Percentiles rank a stretch among this genome's conserved stretches.
Evolutionary conservation across 2,113 vertebrate genomes (phyloP).

Genomic region (Mungos mungo): DNA sequence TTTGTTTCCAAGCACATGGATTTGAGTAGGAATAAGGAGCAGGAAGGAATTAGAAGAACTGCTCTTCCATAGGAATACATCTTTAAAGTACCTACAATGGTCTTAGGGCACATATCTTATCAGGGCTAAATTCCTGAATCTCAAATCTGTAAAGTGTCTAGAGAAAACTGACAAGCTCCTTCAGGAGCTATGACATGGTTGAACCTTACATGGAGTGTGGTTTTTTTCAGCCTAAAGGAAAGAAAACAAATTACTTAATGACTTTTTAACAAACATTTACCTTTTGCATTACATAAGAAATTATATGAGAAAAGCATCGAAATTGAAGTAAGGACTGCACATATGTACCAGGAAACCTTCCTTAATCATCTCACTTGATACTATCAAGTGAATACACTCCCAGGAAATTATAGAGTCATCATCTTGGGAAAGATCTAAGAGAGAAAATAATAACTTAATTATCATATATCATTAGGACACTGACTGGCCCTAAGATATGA

Average conservation of each 20-base stretch:
- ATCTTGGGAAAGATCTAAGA: not conserved
- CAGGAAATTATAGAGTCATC: not conserved
- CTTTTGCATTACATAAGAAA: not conserved
- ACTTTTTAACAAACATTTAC: not conserved
- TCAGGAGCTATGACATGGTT: not conserved
- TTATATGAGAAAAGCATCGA: not conserved
- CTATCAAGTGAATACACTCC: not conserved
- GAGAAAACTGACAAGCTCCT: slow-evolving; percentile 1
- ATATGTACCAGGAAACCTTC: not conserved
- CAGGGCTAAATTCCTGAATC: not conserved
- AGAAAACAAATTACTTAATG: slow-evolving; percentile 17
- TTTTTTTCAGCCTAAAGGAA: not conserved
- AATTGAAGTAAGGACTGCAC: not conserved
- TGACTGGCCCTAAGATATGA: not conserved
- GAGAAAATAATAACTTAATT: not conserved
- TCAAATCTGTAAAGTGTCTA: not conserved
- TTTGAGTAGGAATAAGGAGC: slow-evolving; percentile 12
- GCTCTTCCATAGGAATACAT: not conserved
- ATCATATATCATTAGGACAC: not conserved
- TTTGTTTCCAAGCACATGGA: not conserved
- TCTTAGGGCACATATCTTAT: not conserved
- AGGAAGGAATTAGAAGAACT: not conserved
- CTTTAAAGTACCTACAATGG: not conserved
- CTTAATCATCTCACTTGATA: not conserved
- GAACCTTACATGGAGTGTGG: not conserved